A percentile compares a stretch with the other conserved stretches of the same genome.
phyloP scores from a whole-genome alignment of 2,113 vertebrate genomes.

The Heptranchias perlo region DNA sequence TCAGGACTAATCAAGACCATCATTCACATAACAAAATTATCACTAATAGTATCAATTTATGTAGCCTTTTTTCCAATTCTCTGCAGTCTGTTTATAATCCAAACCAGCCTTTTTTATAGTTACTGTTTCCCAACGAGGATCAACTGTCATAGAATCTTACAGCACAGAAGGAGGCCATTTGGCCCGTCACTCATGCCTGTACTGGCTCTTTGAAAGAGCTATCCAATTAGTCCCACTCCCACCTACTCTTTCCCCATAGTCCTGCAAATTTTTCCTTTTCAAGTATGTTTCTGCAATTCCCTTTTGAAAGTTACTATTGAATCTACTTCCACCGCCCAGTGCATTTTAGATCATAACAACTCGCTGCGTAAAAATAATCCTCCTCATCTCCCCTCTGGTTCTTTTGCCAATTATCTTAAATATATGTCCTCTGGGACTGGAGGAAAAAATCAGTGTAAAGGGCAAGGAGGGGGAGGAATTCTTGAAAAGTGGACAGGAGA shows the following conservation, averaged over 20 bases:
- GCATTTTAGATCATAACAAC: not conserved
- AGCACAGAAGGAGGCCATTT: not conserved
- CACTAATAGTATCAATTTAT: not conserved
- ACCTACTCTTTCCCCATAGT: too few relatives aligned
- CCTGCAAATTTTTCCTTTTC: not conserved
- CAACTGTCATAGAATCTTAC: not conserved
- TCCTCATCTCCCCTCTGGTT: not conserved
- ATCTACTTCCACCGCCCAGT: not conserved
- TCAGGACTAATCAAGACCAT: not conserved
- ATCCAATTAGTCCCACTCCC: not conserved
- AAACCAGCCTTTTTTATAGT: not conserved
- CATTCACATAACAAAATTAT: not conserved
- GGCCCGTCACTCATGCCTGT: not conserved
- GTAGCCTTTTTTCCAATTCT: not conserved
- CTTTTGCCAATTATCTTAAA: not conserved
- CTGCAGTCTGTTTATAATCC: not conserved
- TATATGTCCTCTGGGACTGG: not conserved
- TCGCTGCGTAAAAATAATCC: not conserved
- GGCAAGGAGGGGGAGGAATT: not conserved
- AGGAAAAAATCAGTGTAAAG: not conserved
- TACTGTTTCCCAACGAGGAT: not conserved
- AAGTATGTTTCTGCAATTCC: too few relatives aligned
- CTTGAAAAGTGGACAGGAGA: not conserved
- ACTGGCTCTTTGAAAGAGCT: not conserved
- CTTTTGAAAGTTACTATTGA: not conserved